phyloP scores from a whole-genome alignment of 2,113 vertebrate genomes.

The Albula glossodonta region DNA sequence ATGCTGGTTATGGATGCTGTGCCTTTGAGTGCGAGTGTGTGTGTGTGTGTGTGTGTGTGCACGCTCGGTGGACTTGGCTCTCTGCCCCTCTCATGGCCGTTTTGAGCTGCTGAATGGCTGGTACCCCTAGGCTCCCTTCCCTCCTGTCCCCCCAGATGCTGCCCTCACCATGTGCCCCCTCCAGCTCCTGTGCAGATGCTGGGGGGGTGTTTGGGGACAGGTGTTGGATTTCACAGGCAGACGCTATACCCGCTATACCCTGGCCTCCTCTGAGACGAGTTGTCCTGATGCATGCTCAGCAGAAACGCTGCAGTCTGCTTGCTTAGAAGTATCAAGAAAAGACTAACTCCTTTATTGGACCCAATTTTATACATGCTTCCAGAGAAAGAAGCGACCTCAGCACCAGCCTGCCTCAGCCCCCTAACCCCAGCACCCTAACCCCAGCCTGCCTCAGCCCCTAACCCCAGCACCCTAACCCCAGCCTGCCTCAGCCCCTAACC shows the following conservation, averaged over 20 bases:
- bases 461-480: no score
- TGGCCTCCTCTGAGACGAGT: neutral
- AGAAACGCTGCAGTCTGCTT: neutral
- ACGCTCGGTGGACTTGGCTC: no score
- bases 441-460: no score
- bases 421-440: no score
- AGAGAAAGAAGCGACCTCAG: neutral
- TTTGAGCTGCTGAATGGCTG: no score
- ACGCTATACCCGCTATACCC: neutral
- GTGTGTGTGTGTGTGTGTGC: no score
- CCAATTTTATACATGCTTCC: neutral
- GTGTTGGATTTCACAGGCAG: neutral
- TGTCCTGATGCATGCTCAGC: neutral
- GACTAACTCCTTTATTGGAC: neutral
- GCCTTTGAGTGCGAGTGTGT: no score
- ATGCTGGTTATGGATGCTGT: no score
- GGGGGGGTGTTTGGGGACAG: no score
- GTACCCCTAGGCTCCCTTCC: neutral
- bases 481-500: no score
- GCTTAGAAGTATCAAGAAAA: neutral
- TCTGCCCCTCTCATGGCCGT: no score
- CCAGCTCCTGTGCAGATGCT: constrained; percentile 29
- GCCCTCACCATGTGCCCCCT: neutral
- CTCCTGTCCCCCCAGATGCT: no score
- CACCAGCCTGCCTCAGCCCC: neutral